Evolutionary conservation across 2,113 vertebrate genomes (phyloP), one percentile per base, ranked within the genome.

Genomic region (Petaurus breviceps): DNA sequence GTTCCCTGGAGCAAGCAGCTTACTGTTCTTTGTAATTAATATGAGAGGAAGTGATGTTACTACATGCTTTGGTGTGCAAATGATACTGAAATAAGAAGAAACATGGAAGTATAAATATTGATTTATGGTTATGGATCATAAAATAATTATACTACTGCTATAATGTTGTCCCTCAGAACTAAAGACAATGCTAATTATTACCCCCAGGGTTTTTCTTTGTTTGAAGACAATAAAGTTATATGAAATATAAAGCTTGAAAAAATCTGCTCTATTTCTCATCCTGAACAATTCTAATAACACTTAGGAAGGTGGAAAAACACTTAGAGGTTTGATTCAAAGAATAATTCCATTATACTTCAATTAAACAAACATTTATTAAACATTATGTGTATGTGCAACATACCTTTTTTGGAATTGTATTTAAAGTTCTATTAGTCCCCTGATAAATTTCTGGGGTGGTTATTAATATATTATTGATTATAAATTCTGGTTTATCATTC

Each of bases 1-100:
- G 94, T 97, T 97, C 3, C 99, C 99, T 0, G 96, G 98, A 52
- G 97, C 97, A 95, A 99, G 97, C 52, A 99, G 98, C 57, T 92
- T 97, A 97, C 98, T 99, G 6, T 96, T 95, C 51, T 96, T 97
- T 14, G 98, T 98, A 91, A 99, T 96, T 51, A 95, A 92, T 54
- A 97, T 47, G 3, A 95, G n/a, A 19, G 98, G 98, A 84, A 99
- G 89, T 52, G 95, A 94, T 89, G 94, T 97, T 37, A 99, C 92
- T 25, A 96, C 77, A 0, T 94, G 49, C 37, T 98, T 97, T 43
- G 99, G 98, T n/a, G 98, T 98, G 43, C 84, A 95, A 77, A 92
- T 90, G 54, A 93, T 91, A 55, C 98, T 98, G 92, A 96, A 97
- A 96, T 37, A 92, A 93, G 89, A 94, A 47, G 91, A 95, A 96